A percentile compares a stretch with the other conserved stretches of the same genome.
Conservation (phyloP, 2,797 vertebrate species). For the Lagocephalus sceleratus region DNA sequence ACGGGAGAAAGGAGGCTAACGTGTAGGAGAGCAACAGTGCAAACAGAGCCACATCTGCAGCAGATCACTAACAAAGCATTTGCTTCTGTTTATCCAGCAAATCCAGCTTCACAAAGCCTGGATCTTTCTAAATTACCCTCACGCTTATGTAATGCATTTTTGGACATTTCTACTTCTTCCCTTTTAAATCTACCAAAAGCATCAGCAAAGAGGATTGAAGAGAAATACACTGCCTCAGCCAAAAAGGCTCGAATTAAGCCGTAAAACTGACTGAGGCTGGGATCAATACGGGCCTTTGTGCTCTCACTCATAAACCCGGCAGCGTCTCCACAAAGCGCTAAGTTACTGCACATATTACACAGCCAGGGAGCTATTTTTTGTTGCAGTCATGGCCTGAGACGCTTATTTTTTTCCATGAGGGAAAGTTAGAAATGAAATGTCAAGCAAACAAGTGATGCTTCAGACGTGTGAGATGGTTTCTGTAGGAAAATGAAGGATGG, state of each 20-base stretch:
- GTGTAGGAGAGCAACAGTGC: conserved; percentile 31
- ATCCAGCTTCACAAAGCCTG: conserved; percentile 39
- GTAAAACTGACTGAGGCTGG: conserved; percentile 45
- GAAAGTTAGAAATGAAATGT: conserved; percentile 44
- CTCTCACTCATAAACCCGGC: conserved; percentile 45
- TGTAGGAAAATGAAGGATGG: neutral
- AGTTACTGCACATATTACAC: conserved; percentile 15
- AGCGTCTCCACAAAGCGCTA: conserved; percentile 18
- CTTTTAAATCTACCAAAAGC: conserved; percentile 41
- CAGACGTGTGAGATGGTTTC: neutral
- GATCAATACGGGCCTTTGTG: conserved; percentile 35
- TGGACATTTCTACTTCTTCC: conserved; percentile 32
- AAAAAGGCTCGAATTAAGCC: conserved; percentile 44
- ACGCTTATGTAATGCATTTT: conserved; percentile 30
- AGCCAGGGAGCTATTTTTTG: neutral
- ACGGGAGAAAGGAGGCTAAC: conserved; percentile 24
- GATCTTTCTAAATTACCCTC: conserved; percentile 7
- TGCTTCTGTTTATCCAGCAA: conserved; percentile 53
- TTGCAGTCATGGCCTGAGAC: neutral
- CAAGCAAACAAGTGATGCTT: conserved; percentile 40
- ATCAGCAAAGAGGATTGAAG: conserved; percentile 16
- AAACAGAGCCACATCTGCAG: conserved; percentile 51
- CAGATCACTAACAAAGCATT: conserved; percentile 54
- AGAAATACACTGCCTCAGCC: conserved; percentile 55
- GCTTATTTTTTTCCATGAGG: conserved; percentile 1